A percentile compares a stretch with the other conserved stretches of the same genome.
Conservation (phyloP, 2,797 vertebrate species). For the Pyrrhura leucotis region DNA sequence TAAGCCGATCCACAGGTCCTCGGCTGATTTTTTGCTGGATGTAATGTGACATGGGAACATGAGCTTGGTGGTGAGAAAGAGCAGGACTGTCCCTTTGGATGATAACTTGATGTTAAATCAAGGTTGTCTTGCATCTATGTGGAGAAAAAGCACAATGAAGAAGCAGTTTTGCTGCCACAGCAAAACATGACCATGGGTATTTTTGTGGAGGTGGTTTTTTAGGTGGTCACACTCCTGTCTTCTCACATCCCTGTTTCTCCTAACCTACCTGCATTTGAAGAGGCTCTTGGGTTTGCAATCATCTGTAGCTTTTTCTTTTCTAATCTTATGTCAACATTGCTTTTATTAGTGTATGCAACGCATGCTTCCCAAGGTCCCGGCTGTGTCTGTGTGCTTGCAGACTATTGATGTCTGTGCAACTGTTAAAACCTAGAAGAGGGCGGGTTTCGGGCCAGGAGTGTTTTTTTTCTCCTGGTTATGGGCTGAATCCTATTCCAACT, state of each 20-base stretch:
- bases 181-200: accelerated
- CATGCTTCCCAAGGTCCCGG: not conserved
- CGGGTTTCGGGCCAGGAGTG: not conserved
- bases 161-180: not conserved
- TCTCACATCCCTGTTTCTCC: not conserved
- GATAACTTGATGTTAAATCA: not conserved
- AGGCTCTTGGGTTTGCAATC: not conserved
- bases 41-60: not conserved
- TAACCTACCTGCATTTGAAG: not conserved
- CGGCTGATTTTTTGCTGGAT: not conserved
- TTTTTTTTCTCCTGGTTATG: not conserved
- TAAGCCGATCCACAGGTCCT: not conserved
- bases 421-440: not conserved
- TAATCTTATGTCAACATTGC: not conserved
- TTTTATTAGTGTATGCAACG: accelerated
- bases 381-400: accelerated
- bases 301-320: not conserved
- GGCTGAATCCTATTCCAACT: not conserved
- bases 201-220: not conserved
- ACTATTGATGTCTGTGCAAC: not conserved
- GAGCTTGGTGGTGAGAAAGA: not conserved
- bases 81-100: not conserved
- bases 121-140: not conserved
- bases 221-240: not conserved
- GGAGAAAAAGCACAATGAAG: not conserved